These are phyloP conservation scores for Drosophila melanocephala DNA, from an alignment of 2,888 invertebrate genomes.

Conservation along the genomic window DNA sequence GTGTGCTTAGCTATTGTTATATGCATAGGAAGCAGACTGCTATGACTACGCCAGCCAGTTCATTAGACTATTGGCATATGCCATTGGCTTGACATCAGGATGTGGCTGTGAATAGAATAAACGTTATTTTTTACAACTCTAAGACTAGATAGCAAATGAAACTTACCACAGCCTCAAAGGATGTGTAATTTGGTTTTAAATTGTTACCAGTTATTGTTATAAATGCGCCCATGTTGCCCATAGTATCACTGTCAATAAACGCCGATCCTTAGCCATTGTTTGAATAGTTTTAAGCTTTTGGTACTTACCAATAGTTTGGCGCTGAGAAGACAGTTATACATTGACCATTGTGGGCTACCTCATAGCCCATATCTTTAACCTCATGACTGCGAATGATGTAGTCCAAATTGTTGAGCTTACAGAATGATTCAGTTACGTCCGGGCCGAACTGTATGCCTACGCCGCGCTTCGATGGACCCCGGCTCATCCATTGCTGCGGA, in stretches of 20 bases:
- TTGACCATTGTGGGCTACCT: conserved; percentile 96
- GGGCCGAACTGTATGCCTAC: conserved; percentile 99
- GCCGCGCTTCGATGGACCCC: conserved; percentile 97
- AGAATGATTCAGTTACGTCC: conserved; percentile 96
- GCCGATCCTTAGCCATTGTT: not conserved
- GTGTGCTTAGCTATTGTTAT: conserved; percentile 56
- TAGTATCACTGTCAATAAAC: conserved; percentile 93
- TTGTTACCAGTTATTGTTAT: conserved; percentile 97
- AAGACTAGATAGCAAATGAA: not conserved
- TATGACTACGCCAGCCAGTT: conserved; percentile 87
- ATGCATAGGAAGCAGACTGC: conserved; percentile 45
- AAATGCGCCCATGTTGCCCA: conserved; percentile 99
- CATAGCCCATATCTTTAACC: conserved; percentile 98
- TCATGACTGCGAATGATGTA: conserved; percentile 99
- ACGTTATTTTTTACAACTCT: conserved; percentile 32
- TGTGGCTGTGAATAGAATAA: conserved; percentile 90
- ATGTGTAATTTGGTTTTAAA: conserved; percentile 95
- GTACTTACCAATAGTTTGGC: conserved; percentile 98
- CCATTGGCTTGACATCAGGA: conserved; percentile 98
- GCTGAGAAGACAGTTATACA: conserved; percentile 99
- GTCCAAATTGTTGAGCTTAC: conserved; percentile 93
- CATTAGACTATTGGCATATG: conserved; percentile 95
- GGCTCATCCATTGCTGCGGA: conserved; percentile 95
- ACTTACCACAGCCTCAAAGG: conserved; percentile 98
- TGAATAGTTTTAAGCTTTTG: accelerated